Evolutionary conservation across 2,797 vertebrate genomes (phyloP), one percentile per base, ranked within the genome.

Genomic region (Echeneis naucrates): DNA sequence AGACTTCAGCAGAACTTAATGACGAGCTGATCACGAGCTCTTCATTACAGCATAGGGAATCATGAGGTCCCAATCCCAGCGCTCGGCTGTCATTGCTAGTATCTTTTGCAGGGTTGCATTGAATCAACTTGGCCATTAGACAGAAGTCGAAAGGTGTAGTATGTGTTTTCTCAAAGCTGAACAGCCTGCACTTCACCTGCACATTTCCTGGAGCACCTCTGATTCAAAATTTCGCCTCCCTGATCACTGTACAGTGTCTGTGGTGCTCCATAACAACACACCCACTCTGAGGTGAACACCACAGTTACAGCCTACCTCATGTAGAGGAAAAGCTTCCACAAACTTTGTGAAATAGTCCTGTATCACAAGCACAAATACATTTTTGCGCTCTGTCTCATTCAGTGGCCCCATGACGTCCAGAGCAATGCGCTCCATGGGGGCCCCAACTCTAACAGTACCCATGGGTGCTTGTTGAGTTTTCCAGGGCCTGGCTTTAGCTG

Each of bases 41-140:
- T n/a, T n/a, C n/a, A 78, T 84, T 2, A 80, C 54, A 14, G 78
- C 69, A 16, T 78, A 87, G 0, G 69, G 57, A 8, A 77, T 78
- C 71, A 83, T 81, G 0, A 86, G 12, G 7, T 76, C 54, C 78
- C 73, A 85, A 5, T 85, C 80, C 72, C n/a, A n/a, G n/a, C n/a
- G n/a, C n/a, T n/a, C n/a, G n/a, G n/a, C n/a, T n/a, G n/a, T n/a
- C n/a, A n/a, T n/a, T n/a, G n/a, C n/a, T n/a, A n/a, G n/a, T n/a
- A n/a, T n/a, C n/a, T n/a, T n/a, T n/a, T n/a, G n/a, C n/a, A n/a
- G 78, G 79, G 14, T 83, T 75, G 11, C 72, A 82, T 14, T 10
- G 23, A 32, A 32, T 32, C 32, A 32, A 8, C 32, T 1, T 32
- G 32, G 32, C 32, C 32, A 32, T 32, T 32, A 32, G 32, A 32